Conservation (phyloP, 1,140 invertebrate species). For the Carposina sasakii region DNA sequence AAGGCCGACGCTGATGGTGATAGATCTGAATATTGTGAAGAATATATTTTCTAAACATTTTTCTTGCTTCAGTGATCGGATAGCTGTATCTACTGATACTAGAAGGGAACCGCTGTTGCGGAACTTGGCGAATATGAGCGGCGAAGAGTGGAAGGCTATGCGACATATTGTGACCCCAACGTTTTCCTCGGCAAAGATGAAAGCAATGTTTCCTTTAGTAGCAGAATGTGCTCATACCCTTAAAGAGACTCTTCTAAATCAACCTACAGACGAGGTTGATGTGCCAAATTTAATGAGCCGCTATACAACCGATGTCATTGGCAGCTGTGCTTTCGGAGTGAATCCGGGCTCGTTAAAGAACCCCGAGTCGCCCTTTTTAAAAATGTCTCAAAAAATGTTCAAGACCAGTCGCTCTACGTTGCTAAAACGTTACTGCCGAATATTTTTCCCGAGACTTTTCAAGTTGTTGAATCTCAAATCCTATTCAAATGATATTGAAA, state of each 20-base stretch:
- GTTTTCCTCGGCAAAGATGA: constrained; percentile 70
- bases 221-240: constrained; percentile 53
- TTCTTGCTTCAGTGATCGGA: constrained; percentile 57
- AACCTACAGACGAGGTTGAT: constrained; percentile 39
- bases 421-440: constrained; percentile 57
- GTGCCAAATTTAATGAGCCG: constrained; percentile 50
- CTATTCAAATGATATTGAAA: constrained; percentile 51
- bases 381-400: constrained; percentile 63
- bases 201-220: constrained; percentile 66
- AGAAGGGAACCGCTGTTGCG: constrained; percentile 56
- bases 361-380: constrained; percentile 54
- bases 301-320: constrained; percentile 63
- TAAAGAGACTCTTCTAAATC: constrained; percentile 31
- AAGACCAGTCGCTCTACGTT: constrained; percentile 44
- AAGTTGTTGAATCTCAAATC: constrained; percentile 57
- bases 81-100: constrained; percentile 57
- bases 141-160: constrained; percentile 65
- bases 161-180: constrained; percentile 59
- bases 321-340: constrained; percentile 63
- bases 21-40: constrained; percentile 66
- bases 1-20: constrained; percentile 58
- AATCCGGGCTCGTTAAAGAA: constrained; percentile 54
- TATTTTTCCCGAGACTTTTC: constrained; percentile 56
- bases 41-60: constrained; percentile 67
- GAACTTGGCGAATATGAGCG: constrained; percentile 64